These are phyloP conservation scores for Lasioglossum leucozonium DNA, from an alignment of 2,888 invertebrate species.

Conservation along the genomic window DNA sequence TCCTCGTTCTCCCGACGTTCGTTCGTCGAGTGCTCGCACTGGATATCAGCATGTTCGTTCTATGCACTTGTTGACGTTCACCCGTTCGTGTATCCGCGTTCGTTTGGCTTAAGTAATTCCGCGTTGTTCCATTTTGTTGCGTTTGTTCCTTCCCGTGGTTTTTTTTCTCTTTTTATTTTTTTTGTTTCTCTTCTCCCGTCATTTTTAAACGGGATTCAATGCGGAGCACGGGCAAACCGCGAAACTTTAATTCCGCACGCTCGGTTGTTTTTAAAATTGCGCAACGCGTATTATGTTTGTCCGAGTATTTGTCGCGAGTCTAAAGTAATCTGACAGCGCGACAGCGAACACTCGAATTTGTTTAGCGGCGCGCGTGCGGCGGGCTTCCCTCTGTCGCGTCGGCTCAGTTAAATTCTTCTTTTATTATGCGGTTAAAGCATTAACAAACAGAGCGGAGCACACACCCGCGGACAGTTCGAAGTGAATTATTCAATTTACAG, in stretches of 20 bases:
- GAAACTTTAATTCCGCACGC: slow-evolving; percentile 44
- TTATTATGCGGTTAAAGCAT: slow-evolving; percentile 9
- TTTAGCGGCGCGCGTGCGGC: neutral
- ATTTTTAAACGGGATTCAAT: neutral
- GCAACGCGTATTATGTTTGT: slow-evolving; percentile 11
- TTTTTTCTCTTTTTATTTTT: neutral
- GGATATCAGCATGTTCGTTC: slow-evolving; percentile 21
- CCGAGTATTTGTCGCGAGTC: neutral
- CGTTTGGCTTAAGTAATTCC: slow-evolving; percentile 34
- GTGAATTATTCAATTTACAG: neutral
- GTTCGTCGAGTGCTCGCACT: neutral
- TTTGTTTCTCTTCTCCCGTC: neutral
- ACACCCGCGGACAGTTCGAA: neutral
- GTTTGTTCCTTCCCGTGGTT: too few relatives aligned
- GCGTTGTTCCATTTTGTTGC: neutral
- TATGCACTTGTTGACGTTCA: slow-evolving; percentile 46
- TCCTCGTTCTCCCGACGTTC: slow-evolving; percentile 6
- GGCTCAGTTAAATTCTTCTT: neutral
- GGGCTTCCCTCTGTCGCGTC: neutral
- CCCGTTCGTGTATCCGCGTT: slow-evolving; percentile 31
- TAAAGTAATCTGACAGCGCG: slow-evolving; percentile 5
- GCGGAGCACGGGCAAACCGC: slow-evolving; percentile 16
- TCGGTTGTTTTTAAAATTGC: slow-evolving; percentile 39
- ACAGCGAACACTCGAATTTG: neutral
- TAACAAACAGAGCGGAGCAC: neutral